These are phyloP conservation scores for Manis javanica DNA, from an alignment of 2,797 vertebrate genomes.

Conservation along the genomic window DNA sequence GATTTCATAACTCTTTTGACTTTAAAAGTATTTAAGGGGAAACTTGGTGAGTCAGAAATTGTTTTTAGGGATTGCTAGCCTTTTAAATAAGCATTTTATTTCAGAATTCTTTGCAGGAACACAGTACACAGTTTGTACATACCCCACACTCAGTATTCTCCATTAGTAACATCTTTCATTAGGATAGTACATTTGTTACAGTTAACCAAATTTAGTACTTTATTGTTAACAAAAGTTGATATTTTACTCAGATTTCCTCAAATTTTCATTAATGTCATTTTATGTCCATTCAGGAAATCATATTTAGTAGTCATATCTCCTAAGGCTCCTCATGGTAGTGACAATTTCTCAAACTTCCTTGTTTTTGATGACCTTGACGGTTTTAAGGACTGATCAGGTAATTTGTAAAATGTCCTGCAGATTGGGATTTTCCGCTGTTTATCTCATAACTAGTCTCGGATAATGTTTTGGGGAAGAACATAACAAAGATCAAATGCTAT, in stretches of 20 bases:
- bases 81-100: background rate
- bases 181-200: background rate
- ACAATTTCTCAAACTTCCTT: background rate
- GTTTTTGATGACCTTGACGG: background rate
- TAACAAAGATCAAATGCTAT: background rate
- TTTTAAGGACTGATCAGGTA: background rate
- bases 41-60: background rate
- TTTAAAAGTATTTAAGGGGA: background rate
- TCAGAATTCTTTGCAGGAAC: background rate
- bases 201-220: background rate
- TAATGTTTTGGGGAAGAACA: background rate
- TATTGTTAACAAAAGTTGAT: background rate
- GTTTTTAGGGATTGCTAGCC: background rate
- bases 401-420: background rate
- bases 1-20: background rate
- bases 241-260: background rate
- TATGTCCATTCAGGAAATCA: background rate
- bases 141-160: background rate
- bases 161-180: background rate
- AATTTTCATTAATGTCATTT: background rate
- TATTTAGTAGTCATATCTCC: background rate
- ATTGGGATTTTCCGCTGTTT: background rate
- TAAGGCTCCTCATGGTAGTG: background rate
- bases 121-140: background rate
- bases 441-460: background rate